These are phyloP conservation scores for Brachyptera risi DNA, from an alignment of 2,888 invertebrate species.

Conservation along the genomic window DNA sequence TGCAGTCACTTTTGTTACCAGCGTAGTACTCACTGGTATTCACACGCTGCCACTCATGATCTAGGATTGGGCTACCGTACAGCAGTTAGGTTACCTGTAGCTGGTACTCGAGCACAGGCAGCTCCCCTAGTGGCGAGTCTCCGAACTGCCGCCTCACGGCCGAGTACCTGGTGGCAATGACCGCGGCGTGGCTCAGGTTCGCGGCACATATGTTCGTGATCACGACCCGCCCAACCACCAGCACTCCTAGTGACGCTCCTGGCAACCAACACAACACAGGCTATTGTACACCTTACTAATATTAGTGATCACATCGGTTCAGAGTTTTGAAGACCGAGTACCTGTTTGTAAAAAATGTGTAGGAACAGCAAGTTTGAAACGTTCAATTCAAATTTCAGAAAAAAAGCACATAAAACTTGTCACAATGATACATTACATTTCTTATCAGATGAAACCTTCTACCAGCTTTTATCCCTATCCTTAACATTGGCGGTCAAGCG, in stretches of 20 bases:
- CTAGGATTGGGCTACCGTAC: too few relatives aligned
- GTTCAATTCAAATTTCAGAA: too few relatives aligned
- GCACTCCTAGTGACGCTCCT: conserved; percentile 75
- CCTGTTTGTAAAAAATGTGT: background rate
- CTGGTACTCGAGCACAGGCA: conserved; percentile 54
- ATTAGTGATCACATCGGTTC: background rate
- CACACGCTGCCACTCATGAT: too few relatives aligned
- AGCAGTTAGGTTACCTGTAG: conserved; percentile 43
- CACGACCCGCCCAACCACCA: conserved; percentile 78
- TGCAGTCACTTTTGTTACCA: too few relatives aligned
- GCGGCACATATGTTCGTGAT: conserved; percentile 56
- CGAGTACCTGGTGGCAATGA: conserved; percentile 77
- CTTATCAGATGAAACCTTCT: too few relatives aligned
- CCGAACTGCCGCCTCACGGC: conserved; percentile 75
- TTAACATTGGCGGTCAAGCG: too few relatives aligned
- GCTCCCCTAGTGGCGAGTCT: conserved; percentile 41
- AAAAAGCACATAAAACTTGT: too few relatives aligned
- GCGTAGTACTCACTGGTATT: too few relatives aligned
- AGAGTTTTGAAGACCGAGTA: too few relatives aligned
- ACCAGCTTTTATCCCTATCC: too few relatives aligned
- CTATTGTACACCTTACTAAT: background rate
- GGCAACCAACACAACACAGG: background rate
- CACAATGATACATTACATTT: too few relatives aligned
- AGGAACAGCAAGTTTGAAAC: background rate
- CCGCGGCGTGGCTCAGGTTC: conserved; percentile 65